A percentile compares a stretch with the other conserved stretches of the same genome.
These are phyloP conservation scores for Holocentrus rufus DNA, from an alignment of 2,797 vertebrate genomes.

Conservation along the genomic window DNA sequence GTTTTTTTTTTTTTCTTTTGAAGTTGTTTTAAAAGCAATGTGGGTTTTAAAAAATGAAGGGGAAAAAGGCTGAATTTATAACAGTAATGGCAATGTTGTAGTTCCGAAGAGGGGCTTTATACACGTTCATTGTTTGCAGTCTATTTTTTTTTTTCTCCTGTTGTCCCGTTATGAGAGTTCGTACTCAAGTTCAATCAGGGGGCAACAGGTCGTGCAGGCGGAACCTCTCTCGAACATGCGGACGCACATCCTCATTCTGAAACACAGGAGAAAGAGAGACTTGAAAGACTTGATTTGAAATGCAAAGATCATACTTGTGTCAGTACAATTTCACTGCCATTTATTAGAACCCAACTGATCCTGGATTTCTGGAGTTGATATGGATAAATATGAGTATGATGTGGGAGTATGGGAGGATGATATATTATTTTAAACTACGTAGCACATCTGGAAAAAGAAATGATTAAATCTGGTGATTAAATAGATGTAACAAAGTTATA, in stretches of 20 bases:
- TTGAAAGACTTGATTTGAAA: neutral
- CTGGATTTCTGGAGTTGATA: too few relatives aligned
- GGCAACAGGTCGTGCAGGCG: conserved; percentile 98
- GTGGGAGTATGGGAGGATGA: too few relatives aligned
- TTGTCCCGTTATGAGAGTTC: conserved; percentile 57
- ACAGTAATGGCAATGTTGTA: conserved; percentile 94
- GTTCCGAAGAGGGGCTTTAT: conserved; percentile 86
- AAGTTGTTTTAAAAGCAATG: conserved; percentile 88
- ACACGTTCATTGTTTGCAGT: conserved; percentile 73
- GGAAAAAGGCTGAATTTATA: conserved; percentile 88
- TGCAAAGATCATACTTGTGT: neutral
- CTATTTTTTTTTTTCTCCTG: conserved; percentile 51
- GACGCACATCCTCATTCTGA: conserved; percentile 98
- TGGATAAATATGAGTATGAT: too few relatives aligned
- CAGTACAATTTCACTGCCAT: too few relatives aligned
- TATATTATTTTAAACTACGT: too few relatives aligned
- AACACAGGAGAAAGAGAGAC: neutral
- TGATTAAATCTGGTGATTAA: too few relatives aligned
- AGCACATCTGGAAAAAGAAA: too few relatives aligned
- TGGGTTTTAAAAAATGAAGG: conserved; percentile 85
- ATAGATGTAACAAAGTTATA: too few relatives aligned
- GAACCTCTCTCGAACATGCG: conserved; percentile 96
- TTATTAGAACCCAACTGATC: too few relatives aligned
- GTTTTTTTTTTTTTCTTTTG: conserved; percentile 57
- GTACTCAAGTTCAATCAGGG: conserved; percentile 87